A percentile compares a stretch with the other conserved stretches of the same genome.
phyloP scores from a whole-genome alignment of 2,888 invertebrate species.

The Carterocephalus palaemon region DNA sequence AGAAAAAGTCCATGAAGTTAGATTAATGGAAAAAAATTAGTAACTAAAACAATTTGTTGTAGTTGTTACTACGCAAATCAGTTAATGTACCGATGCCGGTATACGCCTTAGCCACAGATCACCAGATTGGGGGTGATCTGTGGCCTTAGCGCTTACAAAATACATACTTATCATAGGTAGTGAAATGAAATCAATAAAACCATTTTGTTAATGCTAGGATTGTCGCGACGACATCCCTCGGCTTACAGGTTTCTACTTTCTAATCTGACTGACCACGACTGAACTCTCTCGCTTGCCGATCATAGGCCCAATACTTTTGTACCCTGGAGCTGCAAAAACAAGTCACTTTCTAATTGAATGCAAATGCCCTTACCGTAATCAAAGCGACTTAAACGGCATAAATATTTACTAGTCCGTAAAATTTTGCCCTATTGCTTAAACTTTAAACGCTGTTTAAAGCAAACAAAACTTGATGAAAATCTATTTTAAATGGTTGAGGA shows the following conservation, averaged over 20 bases:
- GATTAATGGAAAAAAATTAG: conserved; percentile 3
- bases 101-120: too few relatives aligned
- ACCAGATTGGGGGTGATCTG: too few relatives aligned
- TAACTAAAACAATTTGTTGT: conserved; percentile 4
- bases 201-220: conserved; percentile 33
- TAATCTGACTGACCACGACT: conserved; percentile 58
- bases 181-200: conserved; percentile 20
- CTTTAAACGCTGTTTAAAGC: too few relatives aligned
- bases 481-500: too few relatives aligned
- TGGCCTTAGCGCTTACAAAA: neutral
- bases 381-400: neutral
- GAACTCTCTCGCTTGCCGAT: conserved; percentile 58
- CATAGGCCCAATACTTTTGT: conserved; percentile 59
- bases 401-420: conserved; percentile 8
- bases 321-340: conserved; percentile 51
- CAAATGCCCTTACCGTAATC: conserved; percentile 38
- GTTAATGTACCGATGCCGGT: conserved; percentile 3
- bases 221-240: conserved; percentile 45
- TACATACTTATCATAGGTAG: conserved; percentile 7
- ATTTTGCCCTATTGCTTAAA: too few relatives aligned
- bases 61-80: conserved; percentile 6
- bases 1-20: neutral
- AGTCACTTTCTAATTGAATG: conserved; percentile 59
- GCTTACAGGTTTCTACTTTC: conserved; percentile 63
- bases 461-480: too few relatives aligned